Evolutionary conservation across 2,797 vertebrate genomes (phyloP), one percentile per base, ranked within the genome.

Genomic region (Pseudotriccus pelzelni): DNA sequence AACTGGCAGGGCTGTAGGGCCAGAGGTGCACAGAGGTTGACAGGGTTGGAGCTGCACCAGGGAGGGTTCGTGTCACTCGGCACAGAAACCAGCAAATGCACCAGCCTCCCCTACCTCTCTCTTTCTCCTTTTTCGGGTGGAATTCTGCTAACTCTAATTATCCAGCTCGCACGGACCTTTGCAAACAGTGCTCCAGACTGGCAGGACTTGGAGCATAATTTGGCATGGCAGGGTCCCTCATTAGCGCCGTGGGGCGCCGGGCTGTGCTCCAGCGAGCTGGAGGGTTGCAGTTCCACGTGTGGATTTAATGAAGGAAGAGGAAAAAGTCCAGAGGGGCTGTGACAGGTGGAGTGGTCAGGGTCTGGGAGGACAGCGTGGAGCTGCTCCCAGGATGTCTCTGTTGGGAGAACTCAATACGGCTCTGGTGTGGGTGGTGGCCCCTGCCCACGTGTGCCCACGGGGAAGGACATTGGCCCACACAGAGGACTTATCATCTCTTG

Each of bases 401-500:
- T 37, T 20, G 14, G 18, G 22, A 19, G 43, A 13, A 24, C n/a
- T 24, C 3, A 0, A 1, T 9, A 87, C 23, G 37, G 28, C 52
- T 75, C 21, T 1, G 0, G 9, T 12, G 25, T 3, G 9, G 28
- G 41, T 15, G 37, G 23, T 41, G 27, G 19, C 41, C 20, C 1
- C 0, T 11, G 56, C 32, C 34, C 14, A 0, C 5, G 3, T 1
- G 2, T 55, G 68, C 22, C 32, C 10, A 0, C 12, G n/a, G 24
- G 30, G 55, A 86, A 32, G 59, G 34, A 72, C 11, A 1, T 1
- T 46, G 59, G 17, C 34, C 50, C 4, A 1, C 8, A 21, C 9
- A 18, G 46, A 82, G 52, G 22, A 59, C 2, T 9, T 5, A 23
- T 24, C 28, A 2, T 16, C 56, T 58, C 72, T 30, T 73, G 36